A percentile compares a stretch with the other conserved stretches of the same genome.
Conservation (phyloP, 2,113 vertebrate species). For the Lamprotornis superbus region DNA sequence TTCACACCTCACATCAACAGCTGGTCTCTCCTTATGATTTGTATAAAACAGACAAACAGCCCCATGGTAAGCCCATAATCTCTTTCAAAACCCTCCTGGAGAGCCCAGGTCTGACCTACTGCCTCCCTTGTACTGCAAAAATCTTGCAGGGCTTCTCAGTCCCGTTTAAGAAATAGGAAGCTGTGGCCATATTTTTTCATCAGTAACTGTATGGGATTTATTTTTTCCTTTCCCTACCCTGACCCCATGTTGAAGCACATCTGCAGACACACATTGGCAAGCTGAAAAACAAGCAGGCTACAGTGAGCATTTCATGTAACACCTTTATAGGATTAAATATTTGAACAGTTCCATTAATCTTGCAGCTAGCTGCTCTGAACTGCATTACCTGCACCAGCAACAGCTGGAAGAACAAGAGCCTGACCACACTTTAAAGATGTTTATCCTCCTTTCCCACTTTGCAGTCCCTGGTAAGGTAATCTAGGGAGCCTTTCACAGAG, state of each 20-base stretch:
- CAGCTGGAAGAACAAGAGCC: neutral
- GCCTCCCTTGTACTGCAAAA: neutral
- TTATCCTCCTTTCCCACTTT: neutral
- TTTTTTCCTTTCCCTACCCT: neutral
- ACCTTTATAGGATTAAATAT: constrained; percentile 32
- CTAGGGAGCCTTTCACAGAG: neutral
- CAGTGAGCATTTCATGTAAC: neutral
- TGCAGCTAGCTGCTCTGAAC: neutral
- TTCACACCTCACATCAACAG: neutral
- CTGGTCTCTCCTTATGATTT: neutral
- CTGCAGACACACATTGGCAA: neutral
- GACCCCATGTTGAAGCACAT: neutral
- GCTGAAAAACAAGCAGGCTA: neutral
- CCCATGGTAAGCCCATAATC: neutral
- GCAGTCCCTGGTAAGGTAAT: neutral
- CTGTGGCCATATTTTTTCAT: neutral
- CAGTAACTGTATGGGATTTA: neutral
- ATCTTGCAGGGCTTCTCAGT: neutral
- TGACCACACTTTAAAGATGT: neutral
- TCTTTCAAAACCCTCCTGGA: neutral
- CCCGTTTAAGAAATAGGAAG: neutral
- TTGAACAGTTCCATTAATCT: constrained; percentile 49
- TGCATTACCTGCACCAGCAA: neutral
- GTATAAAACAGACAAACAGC: neutral
- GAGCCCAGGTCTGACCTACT: neutral